Base-by-base conservation (phyloP, 2,113 vertebrate species). In the Sceloporus undulatus region DNA sequence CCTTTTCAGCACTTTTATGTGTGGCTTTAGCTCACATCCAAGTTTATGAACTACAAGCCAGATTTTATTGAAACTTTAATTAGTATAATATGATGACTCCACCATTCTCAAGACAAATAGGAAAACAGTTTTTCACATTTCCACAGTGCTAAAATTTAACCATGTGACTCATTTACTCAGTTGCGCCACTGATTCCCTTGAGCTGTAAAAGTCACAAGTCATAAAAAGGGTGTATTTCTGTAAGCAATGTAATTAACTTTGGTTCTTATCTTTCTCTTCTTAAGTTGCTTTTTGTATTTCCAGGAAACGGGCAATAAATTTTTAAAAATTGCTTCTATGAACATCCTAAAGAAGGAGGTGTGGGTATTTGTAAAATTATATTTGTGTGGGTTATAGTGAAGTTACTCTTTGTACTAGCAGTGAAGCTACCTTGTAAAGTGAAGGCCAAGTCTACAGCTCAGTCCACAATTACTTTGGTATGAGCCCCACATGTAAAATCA, bases 21-120 rank as follows among this genome's bases (percentile, higher is more conserved):
- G 77, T 91, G 83, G 79, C 92, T 92, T 88, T 88, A 91, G 85
- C 87, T 89, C 80, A 25, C 89, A 78, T 88, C 87, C 75, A 80
- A 16, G 38, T 82, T 14, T 87, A 86, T 18, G 85, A 71, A 86
- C 84, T 73, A 75, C 27, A 85, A 86, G 82, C 5, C 0, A 0
- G 16, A 52, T 87, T 89, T 85, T 92, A 90, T 88, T 91, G 91
- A 82, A n/a, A 75, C 2, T 56, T 87, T 89, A 52, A 78, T 79
- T 52, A 56, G 75, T 68, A 27, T 92, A 86, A 83, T 71, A 74
- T 0, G 0, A 66, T 88, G 88, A 29, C 56, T 92, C 88, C 76
- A 82, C 84, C 92, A 82, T 87, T 70, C 71, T 88, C 62, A 81
- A 76, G 80, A 48, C 87, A 89, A 75, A 21, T 40, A 71, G 0